These are phyloP conservation scores for Yasuhikotakia modesta DNA, from an alignment of 2,797 vertebrate genomes.

Conservation along the genomic window DNA sequence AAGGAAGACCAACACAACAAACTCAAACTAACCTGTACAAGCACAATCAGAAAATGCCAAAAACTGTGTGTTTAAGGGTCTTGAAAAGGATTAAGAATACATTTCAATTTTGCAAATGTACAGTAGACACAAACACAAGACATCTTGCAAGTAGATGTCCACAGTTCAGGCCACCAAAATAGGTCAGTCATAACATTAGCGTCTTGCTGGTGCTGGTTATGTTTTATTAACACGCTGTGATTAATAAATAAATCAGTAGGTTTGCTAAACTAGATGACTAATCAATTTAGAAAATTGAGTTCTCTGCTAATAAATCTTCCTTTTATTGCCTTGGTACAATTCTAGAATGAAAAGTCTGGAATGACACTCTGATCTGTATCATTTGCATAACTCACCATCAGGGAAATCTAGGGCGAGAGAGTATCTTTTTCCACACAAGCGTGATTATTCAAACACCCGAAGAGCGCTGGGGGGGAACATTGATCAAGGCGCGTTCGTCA, in stretches of 20 bases:
- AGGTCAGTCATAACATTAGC: slow-evolving; percentile 20
- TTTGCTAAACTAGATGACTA: slow-evolving; percentile 27
- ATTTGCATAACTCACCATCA: slow-evolving; percentile 51
- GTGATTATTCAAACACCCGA: slow-evolving; percentile 46
- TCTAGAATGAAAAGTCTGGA: slow-evolving; percentile 28
- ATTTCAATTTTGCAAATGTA: neutral
- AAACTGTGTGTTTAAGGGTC: no score
- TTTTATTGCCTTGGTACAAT: slow-evolving; percentile 27
- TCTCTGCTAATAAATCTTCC: slow-evolving; percentile 1
- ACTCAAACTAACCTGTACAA: neutral
- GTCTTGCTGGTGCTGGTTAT: neutral
- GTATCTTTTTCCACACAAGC: slow-evolving; percentile 12
- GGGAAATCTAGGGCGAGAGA: slow-evolving; percentile 42
- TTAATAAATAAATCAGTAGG: slow-evolving; percentile 9
- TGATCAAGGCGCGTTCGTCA: neutral
- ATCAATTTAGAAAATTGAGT: slow-evolving; percentile 24
- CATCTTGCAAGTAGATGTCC: no score
- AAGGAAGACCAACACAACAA: neutral
- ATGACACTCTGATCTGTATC: slow-evolving; percentile 43
- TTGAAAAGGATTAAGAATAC: no score
- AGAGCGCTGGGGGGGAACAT: slow-evolving; percentile 43
- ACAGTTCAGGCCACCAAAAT: neutral
- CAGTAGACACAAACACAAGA: neutral
- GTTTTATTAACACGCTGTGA: neutral
- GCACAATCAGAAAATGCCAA: no score